Percentiles rank a stretch among this genome's conserved stretches.
phyloP scores from a whole-genome alignment of 1,140 invertebrate genomes.

The Panulirus ornatus region DNA sequence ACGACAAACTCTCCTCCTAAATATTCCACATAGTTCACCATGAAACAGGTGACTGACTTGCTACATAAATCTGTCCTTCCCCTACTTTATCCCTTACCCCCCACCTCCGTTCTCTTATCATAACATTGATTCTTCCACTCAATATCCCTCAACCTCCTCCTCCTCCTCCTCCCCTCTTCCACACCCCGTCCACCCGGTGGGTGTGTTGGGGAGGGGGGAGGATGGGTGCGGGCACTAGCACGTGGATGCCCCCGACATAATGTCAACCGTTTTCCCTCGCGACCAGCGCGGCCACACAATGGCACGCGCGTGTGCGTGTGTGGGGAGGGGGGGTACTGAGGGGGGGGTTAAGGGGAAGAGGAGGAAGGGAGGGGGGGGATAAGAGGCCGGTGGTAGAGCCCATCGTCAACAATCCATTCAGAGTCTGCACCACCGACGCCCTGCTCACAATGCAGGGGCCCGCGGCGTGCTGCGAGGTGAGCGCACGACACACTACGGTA shows the following conservation, averaged over 20 bases:
- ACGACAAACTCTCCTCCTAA: no score
- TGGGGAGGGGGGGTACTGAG: background rate
- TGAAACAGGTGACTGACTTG: no score
- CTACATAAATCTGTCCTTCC: background rate
- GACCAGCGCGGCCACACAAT: constrained; percentile 23
- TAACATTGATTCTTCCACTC: constrained; percentile 9
- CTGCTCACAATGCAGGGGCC: background rate
- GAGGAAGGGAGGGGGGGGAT: constrained; percentile 6
- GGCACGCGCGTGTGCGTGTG: background rate
- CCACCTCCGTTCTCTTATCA: background rate
- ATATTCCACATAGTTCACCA: no score
- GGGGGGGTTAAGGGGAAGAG: background rate
- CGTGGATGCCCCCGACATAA: constrained; percentile 12
- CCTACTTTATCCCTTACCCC: no score
- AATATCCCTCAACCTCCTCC: background rate
- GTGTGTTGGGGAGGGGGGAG: background rate
- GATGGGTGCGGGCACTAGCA: background rate
- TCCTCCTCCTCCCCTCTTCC: no score
- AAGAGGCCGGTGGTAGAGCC: background rate
- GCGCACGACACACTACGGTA: no score
- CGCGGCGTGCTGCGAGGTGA: background rate
- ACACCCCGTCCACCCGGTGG: background rate
- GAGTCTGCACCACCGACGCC: background rate
- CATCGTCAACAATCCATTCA: background rate
- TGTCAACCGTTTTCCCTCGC: constrained; percentile 41